A percentile compares a stretch with the other conserved stretches of the same genome.
Evolutionary conservation across 2,797 vertebrate species (phyloP).

Genomic region (Percopsis omiscomaycus): DNA sequence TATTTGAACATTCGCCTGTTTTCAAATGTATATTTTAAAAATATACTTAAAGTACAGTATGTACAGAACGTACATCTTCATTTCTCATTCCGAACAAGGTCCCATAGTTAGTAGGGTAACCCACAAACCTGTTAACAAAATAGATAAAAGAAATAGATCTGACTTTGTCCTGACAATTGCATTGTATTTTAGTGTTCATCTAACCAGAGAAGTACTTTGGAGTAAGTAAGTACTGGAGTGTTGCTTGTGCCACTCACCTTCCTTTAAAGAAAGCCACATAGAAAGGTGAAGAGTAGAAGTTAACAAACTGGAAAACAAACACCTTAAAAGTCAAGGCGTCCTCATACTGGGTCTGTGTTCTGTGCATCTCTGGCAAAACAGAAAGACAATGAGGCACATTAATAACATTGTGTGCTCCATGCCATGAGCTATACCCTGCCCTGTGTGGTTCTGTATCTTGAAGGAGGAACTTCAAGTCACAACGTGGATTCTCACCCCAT

Average conservation of each 20-base stretch:
- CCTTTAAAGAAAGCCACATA: slow-evolving; percentile 87
- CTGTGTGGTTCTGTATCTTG: no score
- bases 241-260: slow-evolving; percentile 59
- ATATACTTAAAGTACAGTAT: neutral
- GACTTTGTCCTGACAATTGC: neutral
- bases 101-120: slow-evolving; percentile 81
- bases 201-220: slow-evolving; percentile 2
- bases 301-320: slow-evolving; percentile 87
- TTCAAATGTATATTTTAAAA: no score
- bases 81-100: slow-evolving; percentile 82
- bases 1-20: no score
- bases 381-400: neutral
- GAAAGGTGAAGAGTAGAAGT: slow-evolving; percentile 85
- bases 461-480: slow-evolving; percentile 24
- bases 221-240: no score
- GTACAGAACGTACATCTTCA: slow-evolving; percentile 76
- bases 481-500: slow-evolving; percentile 73
- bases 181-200: neutral
- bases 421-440: no score
- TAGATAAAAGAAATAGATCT: neutral
- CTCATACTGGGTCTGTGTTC: slow-evolving; percentile 83
- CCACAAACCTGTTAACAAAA: slow-evolving; percentile 73
- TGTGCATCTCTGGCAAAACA: slow-evolving; percentile 80
- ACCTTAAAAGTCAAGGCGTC: slow-evolving; percentile 86
- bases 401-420: no score